phyloP scores from a whole-genome alignment of 2,113 vertebrate species.

The Pogona vitticeps region DNA sequence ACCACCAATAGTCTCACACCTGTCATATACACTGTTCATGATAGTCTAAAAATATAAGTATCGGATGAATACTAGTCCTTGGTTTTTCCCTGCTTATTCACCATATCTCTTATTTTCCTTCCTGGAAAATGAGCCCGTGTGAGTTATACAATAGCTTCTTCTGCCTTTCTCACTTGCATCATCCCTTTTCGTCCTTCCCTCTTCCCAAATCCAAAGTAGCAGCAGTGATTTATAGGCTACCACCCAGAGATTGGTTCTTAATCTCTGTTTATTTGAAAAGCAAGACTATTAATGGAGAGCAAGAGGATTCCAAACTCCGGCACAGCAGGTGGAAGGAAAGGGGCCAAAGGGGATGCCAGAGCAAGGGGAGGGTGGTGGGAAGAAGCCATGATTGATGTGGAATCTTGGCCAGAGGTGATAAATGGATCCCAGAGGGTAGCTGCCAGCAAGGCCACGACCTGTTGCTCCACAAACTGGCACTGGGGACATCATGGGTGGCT shows the following conservation, averaged over 20 bases:
- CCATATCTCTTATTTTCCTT: background rate
- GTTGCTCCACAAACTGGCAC: slow-evolving; percentile 38
- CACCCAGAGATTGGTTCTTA: background rate
- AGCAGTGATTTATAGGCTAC: background rate
- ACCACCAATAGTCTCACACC: too few relatives aligned
- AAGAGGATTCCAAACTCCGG: background rate
- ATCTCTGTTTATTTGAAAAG: background rate
- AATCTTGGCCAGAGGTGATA: slow-evolving; percentile 45
- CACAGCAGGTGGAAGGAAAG: slow-evolving; percentile 29
- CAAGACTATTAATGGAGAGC: slow-evolving; percentile 17
- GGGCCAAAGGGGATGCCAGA: slow-evolving; percentile 4
- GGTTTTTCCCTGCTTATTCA: background rate
- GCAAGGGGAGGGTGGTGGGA: background rate
- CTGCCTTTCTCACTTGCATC: background rate
- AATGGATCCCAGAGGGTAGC: slow-evolving; percentile 51
- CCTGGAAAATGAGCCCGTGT: too few relatives aligned
- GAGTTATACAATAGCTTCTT: background rate
- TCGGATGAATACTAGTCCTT: background rate
- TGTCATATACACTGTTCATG: too few relatives aligned
- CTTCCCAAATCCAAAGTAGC: background rate
- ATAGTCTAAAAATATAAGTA: too few relatives aligned
- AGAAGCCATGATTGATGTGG: background rate
- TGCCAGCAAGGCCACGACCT: slow-evolving; percentile 56
- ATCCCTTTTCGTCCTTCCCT: background rate
- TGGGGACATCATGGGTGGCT: slow-evolving; percentile 40